Base-by-base conservation (phyloP, 1,140 invertebrate genomes). In the Hylaeus anthracinus region DNA sequence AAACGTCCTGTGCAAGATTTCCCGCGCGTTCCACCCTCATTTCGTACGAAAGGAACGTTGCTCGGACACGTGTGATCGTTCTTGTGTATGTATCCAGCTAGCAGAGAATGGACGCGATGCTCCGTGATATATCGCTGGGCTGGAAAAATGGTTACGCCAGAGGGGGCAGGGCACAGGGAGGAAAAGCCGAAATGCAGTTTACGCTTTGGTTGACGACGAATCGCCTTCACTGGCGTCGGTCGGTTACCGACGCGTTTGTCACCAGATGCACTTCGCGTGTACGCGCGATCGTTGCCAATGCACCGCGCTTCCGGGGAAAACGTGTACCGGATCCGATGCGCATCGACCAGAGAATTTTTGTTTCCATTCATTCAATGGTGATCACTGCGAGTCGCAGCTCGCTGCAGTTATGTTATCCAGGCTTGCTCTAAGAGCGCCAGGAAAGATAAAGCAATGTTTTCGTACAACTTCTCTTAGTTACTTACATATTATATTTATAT, bases 181-280 rank as follows among this genome's bases (percentile, higher is more conserved):
- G 26, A 26, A 26, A 82, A 79, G 70, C 74, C 74, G 82, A 88
- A 88, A 88, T 79, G 80, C 82, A 84, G 84, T 88, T 88, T 84
- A 88, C 87, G 82, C 82, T 88, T 85, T 84, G 79, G 73, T 84
- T 77, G 80, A 85, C 86, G 73, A 84, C 84, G 84, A 82, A 85
- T 73, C 83, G 80, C 85, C 85, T 85, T 86, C 74, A 51, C 66
- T 51, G 70, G 70, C 63, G 51, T 72, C 56, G 72, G 63, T 84
- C 56, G 82, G 78, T 77, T 73, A 77, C 69, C 72, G 82, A 71
- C 58, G 26, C 80, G 67, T 86, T 86, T 55, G 80, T 86, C 83
- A 72, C 58, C 74, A 64, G 75, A 82, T 75, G 74, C 70, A 71
- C 74, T 79, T 75, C 60, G 79, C 61, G 74, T 61, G 63, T 58